These are phyloP conservation scores for Drosophila emarginata DNA, from an alignment of 2,888 invertebrate species.

Conservation along the genomic window DNA sequence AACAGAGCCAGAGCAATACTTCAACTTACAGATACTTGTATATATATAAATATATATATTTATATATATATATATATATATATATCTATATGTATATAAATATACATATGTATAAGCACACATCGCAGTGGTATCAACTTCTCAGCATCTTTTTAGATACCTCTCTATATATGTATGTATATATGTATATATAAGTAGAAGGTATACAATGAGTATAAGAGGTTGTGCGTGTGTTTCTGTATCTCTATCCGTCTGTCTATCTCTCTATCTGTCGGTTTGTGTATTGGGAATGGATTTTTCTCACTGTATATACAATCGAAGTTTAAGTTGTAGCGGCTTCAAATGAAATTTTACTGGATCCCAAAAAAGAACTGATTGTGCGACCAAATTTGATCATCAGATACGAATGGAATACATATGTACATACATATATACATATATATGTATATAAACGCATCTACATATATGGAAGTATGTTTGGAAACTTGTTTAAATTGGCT, in stretches of 20 bases:
- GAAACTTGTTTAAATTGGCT: constrained; percentile 62
- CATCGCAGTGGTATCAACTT: constrained; percentile 61
- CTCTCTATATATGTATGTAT: constrained; percentile 32
- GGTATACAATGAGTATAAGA: not conserved
- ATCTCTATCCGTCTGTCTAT: constrained; percentile 44
- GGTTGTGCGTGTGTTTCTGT: constrained; percentile 14
- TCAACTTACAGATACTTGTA: constrained; percentile 67
- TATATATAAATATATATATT: constrained; percentile 28
- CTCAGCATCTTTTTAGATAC: constrained; percentile 68
- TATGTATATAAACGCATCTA: constrained; percentile 2
- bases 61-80: constrained; percentile 43
- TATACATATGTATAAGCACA: constrained; percentile 47
- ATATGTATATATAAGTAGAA: constrained; percentile 30
- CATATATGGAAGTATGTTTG: constrained; percentile 36
- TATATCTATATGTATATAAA: not conserved
- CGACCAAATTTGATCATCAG: constrained; percentile 18
- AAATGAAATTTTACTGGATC: not conserved
- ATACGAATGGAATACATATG: constrained; percentile 23
- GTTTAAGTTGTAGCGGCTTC: constrained; percentile 35
- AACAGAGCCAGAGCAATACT: constrained; percentile 53
- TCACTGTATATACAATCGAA: constrained; percentile 25
- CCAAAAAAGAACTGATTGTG: constrained; percentile 3
- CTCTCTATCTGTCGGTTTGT: constrained; percentile 48
- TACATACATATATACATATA: not conserved
- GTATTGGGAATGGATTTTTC: constrained; percentile 17